Percentiles rank a stretch among this genome's conserved stretches.
phyloP scores from a whole-genome alignment of 2,888 invertebrate genomes.

The Congeria kusceri region DNA sequence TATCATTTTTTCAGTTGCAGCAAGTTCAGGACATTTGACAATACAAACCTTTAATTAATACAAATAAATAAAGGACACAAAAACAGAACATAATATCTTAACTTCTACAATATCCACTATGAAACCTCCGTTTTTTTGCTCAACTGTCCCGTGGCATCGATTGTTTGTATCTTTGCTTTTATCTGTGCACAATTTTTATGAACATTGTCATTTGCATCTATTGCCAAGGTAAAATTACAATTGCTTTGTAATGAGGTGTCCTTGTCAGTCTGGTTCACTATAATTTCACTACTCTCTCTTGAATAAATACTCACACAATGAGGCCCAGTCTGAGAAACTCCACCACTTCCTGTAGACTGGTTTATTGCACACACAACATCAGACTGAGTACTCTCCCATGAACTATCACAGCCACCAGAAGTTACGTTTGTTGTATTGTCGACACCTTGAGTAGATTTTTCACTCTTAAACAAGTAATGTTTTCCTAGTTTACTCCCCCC shows the following conservation, averaged over 20 bases:
- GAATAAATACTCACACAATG: constrained; percentile 6
- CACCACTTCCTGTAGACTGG: constrained; percentile 34
- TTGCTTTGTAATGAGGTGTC: neutral
- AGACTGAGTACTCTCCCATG: too few relatives aligned
- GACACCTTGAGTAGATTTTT: too few relatives aligned
- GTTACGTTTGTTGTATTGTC: constrained; percentile 10
- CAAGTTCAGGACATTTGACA: too few relatives aligned
- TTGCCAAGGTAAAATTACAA: neutral
- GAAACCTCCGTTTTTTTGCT: too few relatives aligned
- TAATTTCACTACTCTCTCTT: constrained; percentile 30
- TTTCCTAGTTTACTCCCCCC: constrained; percentile 20
- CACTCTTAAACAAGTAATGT: constrained; percentile 34
- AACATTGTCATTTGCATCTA: constrained; percentile 35
- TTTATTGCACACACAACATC: constrained; percentile 44
- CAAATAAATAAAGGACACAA: too few relatives aligned
- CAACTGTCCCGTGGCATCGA: neutral
- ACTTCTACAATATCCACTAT: too few relatives aligned
- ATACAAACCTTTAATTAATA: too few relatives aligned
- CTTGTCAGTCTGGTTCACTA: constrained; percentile 25
- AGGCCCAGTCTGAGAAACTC: constrained; percentile 35
- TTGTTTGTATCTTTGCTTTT: neutral
- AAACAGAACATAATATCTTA: too few relatives aligned
- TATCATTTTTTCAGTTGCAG: too few relatives aligned
- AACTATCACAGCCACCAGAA: constrained; percentile 2
- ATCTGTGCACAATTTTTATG: constrained; percentile 13